A percentile compares a stretch with the other conserved stretches of the same genome.
These are phyloP conservation scores for Cepaea nemoralis DNA, from an alignment of 1,140 invertebrate species.

Conservation along the genomic window DNA sequence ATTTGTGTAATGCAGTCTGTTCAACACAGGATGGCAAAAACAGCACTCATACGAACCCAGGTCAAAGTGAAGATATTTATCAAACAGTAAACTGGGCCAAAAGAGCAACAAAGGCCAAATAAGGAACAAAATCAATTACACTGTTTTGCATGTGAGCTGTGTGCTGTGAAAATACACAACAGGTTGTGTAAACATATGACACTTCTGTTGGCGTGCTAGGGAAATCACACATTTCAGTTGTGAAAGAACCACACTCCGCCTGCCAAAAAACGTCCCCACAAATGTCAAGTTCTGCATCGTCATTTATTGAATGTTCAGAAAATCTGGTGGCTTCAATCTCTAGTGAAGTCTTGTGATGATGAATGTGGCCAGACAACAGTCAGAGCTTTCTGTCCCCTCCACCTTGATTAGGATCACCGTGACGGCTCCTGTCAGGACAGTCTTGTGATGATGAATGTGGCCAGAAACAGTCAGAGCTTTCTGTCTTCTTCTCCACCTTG, in stretches of 20 bases:
- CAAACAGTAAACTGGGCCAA: background rate
- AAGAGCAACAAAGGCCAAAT: background rate
- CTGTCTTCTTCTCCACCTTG: slow-evolving; percentile 3
- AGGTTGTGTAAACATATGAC: background rate
- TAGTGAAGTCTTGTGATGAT: too few relatives aligned
- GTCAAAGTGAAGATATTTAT: background rate
- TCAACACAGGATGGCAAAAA: too few relatives aligned
- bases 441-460: too few relatives aligned
- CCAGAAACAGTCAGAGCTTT: background rate
- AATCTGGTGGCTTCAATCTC: background rate
- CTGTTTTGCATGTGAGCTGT: slow-evolving; percentile 12
- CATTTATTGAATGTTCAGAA: background rate
- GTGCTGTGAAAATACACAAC: slow-evolving; percentile 21
- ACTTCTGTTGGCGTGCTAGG: background rate
- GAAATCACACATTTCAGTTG: background rate
- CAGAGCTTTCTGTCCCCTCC: slow-evolving; percentile 3
- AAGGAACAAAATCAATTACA: slow-evolving; percentile 20
- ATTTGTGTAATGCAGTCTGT: background rate
- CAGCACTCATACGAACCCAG: too few relatives aligned
- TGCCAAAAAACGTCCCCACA: slow-evolving; percentile 16
- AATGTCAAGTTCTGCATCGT: background rate
- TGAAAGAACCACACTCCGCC: background rate
- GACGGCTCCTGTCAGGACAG: slow-evolving; percentile 26
- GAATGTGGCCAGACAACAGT: background rate
- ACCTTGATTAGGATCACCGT: slow-evolving; percentile 3